phyloP scores from a whole-genome alignment of 2,888 invertebrate species.

The Pachliopta kotzebuea region DNA sequence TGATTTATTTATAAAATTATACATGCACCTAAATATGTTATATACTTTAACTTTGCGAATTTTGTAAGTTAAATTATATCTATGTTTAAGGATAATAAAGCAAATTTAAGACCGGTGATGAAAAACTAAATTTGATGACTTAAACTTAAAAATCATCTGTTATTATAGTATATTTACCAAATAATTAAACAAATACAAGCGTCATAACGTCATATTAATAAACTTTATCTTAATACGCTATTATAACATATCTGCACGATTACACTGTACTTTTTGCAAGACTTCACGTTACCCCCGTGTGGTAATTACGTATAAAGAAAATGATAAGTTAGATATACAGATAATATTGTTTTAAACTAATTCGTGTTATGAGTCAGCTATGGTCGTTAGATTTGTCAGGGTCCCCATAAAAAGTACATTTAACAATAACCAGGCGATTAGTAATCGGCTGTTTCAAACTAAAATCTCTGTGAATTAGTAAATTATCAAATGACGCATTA shows the following conservation, averaged over 20 bases:
- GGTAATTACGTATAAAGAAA: background rate
- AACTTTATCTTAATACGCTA: background rate
- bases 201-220: constrained; percentile 1
- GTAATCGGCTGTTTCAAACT: too few relatives aligned
- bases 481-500: too few relatives aligned
- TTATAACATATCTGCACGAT: background rate
- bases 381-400: too few relatives aligned
- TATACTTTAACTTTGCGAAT: too few relatives aligned
- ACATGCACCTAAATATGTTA: too few relatives aligned
- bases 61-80: too few relatives aligned
- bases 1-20: background rate
- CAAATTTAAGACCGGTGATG: too few relatives aligned
- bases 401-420: too few relatives aligned
- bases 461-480: too few relatives aligned
- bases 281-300: background rate
- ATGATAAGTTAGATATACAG: background rate
- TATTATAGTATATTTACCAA: background rate
- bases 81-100: too few relatives aligned
- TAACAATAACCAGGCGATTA: too few relatives aligned
- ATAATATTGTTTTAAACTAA: background rate
- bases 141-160: background rate
- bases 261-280: background rate
- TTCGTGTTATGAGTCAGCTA: too few relatives aligned
- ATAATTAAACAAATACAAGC: background rate
- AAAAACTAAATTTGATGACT: background rate